phyloP scores from a whole-genome alignment of 2,797 vertebrate species.

The Bryconaethiops microstoma region DNA sequence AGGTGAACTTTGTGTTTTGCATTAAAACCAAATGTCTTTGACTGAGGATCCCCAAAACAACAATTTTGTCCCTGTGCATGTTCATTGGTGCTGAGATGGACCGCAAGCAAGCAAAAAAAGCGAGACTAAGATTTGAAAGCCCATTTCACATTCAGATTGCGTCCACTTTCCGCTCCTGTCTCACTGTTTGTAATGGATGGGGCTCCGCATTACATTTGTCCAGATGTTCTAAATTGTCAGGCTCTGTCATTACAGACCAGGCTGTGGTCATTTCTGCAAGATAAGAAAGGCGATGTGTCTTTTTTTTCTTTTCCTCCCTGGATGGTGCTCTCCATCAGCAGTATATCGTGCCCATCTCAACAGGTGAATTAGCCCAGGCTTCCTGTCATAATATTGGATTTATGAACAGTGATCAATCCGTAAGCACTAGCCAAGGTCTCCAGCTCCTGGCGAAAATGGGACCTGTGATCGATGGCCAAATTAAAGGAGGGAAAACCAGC shows the following conservation, averaged over 20 bases:
- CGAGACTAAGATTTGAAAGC: neutral
- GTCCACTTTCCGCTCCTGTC: slow-evolving; percentile 38
- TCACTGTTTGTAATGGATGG: slow-evolving; percentile 36
- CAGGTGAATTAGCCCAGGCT: slow-evolving; percentile 71
- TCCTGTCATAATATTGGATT: slow-evolving; percentile 67
- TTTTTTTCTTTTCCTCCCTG: slow-evolving; percentile 7
- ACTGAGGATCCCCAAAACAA: too few relatives aligned
- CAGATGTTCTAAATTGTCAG: slow-evolving; percentile 46
- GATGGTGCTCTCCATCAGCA: slow-evolving; percentile 58
- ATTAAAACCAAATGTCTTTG: neutral
- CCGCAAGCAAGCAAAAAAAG: neutral
- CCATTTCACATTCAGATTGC: neutral
- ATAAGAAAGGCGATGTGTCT: slow-evolving; percentile 17
- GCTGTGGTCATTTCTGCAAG: slow-evolving; percentile 33
- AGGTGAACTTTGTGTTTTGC: too few relatives aligned
- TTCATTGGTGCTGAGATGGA: neutral
- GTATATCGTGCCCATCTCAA: slow-evolving; percentile 61
- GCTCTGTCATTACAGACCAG: slow-evolving; percentile 44
- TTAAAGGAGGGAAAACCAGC: slow-evolving; percentile 55
- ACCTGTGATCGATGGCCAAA: slow-evolving; percentile 67
- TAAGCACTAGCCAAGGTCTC: slow-evolving; percentile 59
- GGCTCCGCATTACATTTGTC: slow-evolving; percentile 49
- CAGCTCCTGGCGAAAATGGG: slow-evolving; percentile 41
- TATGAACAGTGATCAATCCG: slow-evolving; percentile 72
- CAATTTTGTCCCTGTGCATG: too few relatives aligned